Conservation (phyloP, 2,113 vertebrate genomes). For the Ammodramus savannarum region DNA sequence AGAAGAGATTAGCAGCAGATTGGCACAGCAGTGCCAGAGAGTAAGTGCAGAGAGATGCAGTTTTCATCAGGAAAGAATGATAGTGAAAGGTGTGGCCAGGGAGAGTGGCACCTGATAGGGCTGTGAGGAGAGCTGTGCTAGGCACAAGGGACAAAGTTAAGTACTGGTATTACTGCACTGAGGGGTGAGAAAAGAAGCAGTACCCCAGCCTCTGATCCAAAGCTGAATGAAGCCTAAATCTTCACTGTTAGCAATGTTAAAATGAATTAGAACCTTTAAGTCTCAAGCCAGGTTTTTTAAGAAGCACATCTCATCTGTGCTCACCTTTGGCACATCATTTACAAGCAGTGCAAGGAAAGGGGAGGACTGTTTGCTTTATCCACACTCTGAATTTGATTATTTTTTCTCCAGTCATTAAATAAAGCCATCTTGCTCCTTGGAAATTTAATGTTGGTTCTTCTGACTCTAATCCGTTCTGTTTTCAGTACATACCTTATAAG, state of each 20-base stretch:
- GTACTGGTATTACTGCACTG: neutral
- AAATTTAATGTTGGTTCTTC: neutral
- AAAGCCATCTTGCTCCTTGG: neutral
- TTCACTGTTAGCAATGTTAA: neutral
- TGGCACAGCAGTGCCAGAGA: neutral
- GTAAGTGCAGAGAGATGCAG: neutral
- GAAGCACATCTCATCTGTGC: neutral
- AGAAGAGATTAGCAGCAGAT: neutral
- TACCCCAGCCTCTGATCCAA: neutral
- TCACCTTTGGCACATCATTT: neutral
- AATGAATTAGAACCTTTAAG: neutral
- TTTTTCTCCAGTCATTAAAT: neutral
- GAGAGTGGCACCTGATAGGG: neutral
- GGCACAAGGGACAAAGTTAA: no score
- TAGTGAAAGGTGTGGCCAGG: neutral
- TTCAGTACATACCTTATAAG: neutral
- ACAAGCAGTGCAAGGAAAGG: neutral
- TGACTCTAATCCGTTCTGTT: neutral
- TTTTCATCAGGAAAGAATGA: neutral
- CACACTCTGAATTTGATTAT: neutral
- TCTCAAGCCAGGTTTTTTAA: neutral
- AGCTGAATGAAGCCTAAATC: neutral
- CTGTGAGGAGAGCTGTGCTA: neutral
- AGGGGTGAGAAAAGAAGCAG: neutral
- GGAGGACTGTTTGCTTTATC: neutral